phyloP scores from a whole-genome alignment of 64 coral and sea anemone species.

The Platygyra sinensis region DNA sequence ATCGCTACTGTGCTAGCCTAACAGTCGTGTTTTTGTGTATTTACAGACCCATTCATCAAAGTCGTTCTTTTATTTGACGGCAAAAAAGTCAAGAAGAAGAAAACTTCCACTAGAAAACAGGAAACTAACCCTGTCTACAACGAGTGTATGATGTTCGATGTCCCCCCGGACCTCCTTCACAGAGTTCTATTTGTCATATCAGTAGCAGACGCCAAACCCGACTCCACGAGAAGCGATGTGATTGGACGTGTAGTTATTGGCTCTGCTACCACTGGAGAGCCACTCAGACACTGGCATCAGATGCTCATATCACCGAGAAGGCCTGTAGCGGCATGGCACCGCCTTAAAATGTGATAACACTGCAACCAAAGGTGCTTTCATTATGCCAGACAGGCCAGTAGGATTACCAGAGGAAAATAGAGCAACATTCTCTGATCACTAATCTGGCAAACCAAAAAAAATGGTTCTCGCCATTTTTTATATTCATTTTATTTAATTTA shows the following conservation, averaged over 20 bases:
- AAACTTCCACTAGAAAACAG: conserved; percentile 82
- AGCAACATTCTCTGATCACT: no score
- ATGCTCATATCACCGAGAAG: conserved; percentile 85
- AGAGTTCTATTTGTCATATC: conserved; percentile 90
- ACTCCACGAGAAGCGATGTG: conserved; percentile 77
- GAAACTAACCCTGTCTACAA: conserved; percentile 96
- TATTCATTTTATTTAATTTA: no score
- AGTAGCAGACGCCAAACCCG: conserved; percentile 77
- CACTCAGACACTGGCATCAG: conserved; percentile 95
- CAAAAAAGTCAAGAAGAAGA: conserved; percentile 93
- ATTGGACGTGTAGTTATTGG: conserved; percentile 98
- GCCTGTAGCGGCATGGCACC: conserved; percentile 94
- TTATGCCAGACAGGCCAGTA: no score
- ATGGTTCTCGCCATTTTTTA: no score
- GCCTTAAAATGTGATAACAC: conserved; percentile 50
- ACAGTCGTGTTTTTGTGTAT: neutral
- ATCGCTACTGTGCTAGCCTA: neutral
- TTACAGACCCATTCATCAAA: conserved; percentile 93
- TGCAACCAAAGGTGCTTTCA: neutral
- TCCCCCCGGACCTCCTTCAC: conserved; percentile 76
- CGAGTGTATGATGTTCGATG: conserved; percentile 95
- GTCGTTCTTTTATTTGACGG: conserved; percentile 93
- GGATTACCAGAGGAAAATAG: no score
- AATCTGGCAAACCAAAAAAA: no score
- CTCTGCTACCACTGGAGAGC: conserved; percentile 75